Conservation (phyloP, 2,888 invertebrate species). For the Spodoptera exigua region DNA sequence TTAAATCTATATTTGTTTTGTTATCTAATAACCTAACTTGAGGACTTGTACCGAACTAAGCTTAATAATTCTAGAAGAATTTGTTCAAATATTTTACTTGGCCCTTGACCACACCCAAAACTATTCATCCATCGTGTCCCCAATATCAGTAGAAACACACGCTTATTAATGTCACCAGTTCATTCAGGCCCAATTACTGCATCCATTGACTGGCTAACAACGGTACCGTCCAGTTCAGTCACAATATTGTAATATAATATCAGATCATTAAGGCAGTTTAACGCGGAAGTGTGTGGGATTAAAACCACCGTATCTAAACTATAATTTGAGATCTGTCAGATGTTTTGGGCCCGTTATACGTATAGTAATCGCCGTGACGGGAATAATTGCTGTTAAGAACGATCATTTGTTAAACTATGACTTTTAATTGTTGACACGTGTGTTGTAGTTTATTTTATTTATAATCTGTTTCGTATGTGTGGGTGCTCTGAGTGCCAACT, state of each 20-base stretch:
- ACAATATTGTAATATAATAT: slow-evolving; percentile 86
- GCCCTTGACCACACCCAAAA: slow-evolving; percentile 3
- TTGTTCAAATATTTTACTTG: background rate
- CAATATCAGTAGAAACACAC: slow-evolving; percentile 50
- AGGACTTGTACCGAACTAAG: too few species aligned
- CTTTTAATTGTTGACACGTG: slow-evolving; percentile 87
- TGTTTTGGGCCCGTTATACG: slow-evolving; percentile 77
- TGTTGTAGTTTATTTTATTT: slow-evolving; percentile 72
- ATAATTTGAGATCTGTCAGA: slow-evolving; percentile 86
- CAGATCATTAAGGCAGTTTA: slow-evolving; percentile 84
- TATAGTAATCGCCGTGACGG: slow-evolving; percentile 80
- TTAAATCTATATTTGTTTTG: too few species aligned
- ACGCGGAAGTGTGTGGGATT: slow-evolving; percentile 89
- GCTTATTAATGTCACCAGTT: slow-evolving; percentile 73
- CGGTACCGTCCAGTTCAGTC: slow-evolving; percentile 73
- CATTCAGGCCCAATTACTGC: slow-evolving; percentile 77
- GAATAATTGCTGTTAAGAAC: slow-evolving; percentile 81
- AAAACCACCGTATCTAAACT: slow-evolving; percentile 87
- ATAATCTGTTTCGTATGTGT: slow-evolving; percentile 64
- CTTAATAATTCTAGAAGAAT: too few species aligned
- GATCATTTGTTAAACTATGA: slow-evolving; percentile 82
- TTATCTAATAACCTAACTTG: too few species aligned
- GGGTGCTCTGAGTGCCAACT: slow-evolving; percentile 72
- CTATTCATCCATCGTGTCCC: slow-evolving; percentile 1
- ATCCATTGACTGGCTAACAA: slow-evolving; percentile 77